Evolutionary conservation across 2,797 vertebrate genomes (phyloP).

Genomic region (Podarcis lilfordi): DNA sequence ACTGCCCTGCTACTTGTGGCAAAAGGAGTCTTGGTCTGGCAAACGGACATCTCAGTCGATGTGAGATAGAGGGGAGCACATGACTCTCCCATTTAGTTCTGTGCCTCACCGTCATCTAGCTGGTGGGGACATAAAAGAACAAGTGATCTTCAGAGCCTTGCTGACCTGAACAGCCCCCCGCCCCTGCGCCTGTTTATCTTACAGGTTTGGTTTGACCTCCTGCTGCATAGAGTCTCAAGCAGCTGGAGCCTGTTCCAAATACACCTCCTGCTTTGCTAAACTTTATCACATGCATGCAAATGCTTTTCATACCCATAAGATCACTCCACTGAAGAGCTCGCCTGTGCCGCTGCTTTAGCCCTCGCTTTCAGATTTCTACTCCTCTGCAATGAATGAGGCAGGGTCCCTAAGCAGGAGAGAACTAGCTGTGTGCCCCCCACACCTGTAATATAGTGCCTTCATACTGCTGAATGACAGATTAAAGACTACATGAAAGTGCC

Average conservation of each 20-base stretch:
- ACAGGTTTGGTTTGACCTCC: neutral
- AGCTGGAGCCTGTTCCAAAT: neutral
- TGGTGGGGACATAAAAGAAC: neutral
- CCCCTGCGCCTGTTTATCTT: neutral
- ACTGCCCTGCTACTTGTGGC: neutral
- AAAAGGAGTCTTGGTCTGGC: neutral
- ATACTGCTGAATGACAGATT: neutral
- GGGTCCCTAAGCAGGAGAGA: accelerated
- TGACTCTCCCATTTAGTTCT: neutral
- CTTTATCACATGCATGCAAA: neutral
- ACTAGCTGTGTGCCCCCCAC: neutral
- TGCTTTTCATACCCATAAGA: neutral
- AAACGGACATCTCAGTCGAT: neutral
- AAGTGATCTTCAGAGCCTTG: neutral
- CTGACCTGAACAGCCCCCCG: too few species aligned
- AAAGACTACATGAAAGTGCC: neutral
- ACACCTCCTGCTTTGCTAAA: neutral
- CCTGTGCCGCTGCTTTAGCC: neutral
- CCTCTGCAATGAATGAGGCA: neutral
- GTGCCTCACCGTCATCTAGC: neutral
- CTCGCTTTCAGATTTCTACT: neutral
- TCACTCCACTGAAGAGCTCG: neutral
- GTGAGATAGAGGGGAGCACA: neutral
- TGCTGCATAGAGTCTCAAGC: neutral
- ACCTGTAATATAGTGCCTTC: neutral